Evolutionary conservation across 1,140 invertebrate genomes (phyloP).

Genomic region (Saxidomus purpurata): DNA sequence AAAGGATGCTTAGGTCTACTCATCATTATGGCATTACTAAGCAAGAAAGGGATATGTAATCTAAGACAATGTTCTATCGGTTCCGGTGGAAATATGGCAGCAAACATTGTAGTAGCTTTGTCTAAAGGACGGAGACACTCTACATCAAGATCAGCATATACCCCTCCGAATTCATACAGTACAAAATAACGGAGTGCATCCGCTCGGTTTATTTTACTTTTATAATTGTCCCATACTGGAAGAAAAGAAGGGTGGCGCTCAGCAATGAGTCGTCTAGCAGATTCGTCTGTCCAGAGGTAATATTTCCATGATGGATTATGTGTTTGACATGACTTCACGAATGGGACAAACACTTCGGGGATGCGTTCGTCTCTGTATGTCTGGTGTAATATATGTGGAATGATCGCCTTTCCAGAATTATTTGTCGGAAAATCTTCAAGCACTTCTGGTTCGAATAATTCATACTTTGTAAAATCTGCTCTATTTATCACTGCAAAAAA

Average conservation of each 20-base stretch:
- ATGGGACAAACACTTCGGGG: slow-evolving; percentile 69
- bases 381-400: no score
- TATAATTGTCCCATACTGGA: slow-evolving; percentile 73
- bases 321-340: slow-evolving; percentile 73
- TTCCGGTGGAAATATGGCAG: slow-evolving; percentile 78
- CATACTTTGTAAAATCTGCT: no score
- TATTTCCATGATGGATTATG: slow-evolving; percentile 79
- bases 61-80: slow-evolving; percentile 77
- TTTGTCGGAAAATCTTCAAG: no score
- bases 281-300: slow-evolving; percentile 81
- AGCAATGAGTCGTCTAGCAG: background rate
- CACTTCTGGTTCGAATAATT: no score
- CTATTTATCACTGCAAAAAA: no score
- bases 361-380: slow-evolving; percentile 16
- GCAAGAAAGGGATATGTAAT: slow-evolving; percentile 69
- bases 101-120: slow-evolving; percentile 69
- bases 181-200: slow-evolving; percentile 80
- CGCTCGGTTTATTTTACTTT: slow-evolving; percentile 44
- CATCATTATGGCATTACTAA: slow-evolving; percentile 80
- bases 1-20: slow-evolving; percentile 78
- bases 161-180: slow-evolving; percentile 79
- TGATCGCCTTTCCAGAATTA: no score
- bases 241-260: slow-evolving; percentile 74
- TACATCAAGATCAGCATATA: slow-evolving; percentile 81
- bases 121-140: slow-evolving; percentile 75